Conservation (phyloP, 2,113 vertebrate genomes). For the Myrmecobius fasciatus region DNA sequence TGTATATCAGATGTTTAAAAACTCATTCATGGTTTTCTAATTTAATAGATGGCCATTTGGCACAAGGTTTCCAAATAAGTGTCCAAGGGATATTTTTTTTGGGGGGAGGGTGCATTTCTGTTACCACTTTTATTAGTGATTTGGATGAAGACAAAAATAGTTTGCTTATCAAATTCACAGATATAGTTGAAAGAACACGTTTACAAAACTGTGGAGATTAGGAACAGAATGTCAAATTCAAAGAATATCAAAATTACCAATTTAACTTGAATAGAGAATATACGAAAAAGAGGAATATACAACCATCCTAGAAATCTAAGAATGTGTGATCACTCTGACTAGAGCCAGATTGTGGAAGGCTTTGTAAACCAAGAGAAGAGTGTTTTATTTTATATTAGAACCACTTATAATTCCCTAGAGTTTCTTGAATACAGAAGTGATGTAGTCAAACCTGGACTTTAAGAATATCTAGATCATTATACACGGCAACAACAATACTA, state of each 20-base stretch:
- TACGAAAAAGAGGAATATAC: not conserved
- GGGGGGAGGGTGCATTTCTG: not conserved
- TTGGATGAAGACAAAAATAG: not conserved
- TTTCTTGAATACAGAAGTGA: not conserved
- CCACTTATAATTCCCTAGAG: not conserved
- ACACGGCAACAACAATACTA: too few species aligned
- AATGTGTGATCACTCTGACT: too few species aligned
- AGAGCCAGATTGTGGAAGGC: not conserved
- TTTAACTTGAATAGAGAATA: not conserved
- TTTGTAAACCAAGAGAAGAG: not conserved
- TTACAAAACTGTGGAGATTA: not conserved
- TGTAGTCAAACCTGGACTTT: not conserved
- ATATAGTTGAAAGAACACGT: not conserved
- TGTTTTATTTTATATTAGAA: not conserved
- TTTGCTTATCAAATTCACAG: not conserved
- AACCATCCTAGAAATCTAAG: not conserved
- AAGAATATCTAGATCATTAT: not conserved
- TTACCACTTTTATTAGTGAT: not conserved
- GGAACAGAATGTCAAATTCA: not conserved
- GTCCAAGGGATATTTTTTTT: not conserved
- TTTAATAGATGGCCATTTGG: not conserved
- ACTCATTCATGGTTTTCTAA: not conserved
- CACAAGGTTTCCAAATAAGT: not conserved
- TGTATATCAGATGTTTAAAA: not conserved
- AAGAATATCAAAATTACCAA: not conserved